Evolutionary conservation across 1,140 invertebrate species (phyloP), one percentile per base, ranked within the genome.

Genomic region (Bursaphelenchus mucronatus): DNA sequence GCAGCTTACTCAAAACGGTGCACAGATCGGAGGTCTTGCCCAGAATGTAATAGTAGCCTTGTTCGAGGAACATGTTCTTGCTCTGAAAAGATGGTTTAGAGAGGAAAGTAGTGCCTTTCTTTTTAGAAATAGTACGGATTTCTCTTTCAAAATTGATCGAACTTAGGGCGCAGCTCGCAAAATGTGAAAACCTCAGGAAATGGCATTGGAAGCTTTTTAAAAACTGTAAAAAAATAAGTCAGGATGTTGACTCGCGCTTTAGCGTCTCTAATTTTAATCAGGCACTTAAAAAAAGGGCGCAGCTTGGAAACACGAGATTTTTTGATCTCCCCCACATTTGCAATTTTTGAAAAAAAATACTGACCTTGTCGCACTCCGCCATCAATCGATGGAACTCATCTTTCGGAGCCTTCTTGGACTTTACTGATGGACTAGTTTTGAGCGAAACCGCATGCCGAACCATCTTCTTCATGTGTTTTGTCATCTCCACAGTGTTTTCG

Each of bases 401-500:
- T 21, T 40, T 40, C 55, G 1, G 39, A 47, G 58, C 8, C 47
- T 59, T 30, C 41, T 43, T 17, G 13, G 19, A 49, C n/a, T 11
- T 44, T 30, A 3, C 45, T 39, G 57, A 11, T 0, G 11, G 13
- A 13, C 13, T 17, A 7, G 1, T 43, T 15, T 43, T 59, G 7
- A 13, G 21, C 9, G 19, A 44, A 13, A 44, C n/a, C 1, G 57
- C 57, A 45, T 39, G 15, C 9, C 45, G 56, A 4, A 64, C 59
- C 21, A 64, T 61, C 11, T 51, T 46, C 44, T 56, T 40, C 61
- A 64, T 66, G 8, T 15, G 8, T 61, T 64, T 64, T 13, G 61
- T 44, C n/a, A 61, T 47, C 19, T 64, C 63, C 17, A 45, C 17
- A 9, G 63, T 61, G 51, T 30, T 45, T 8, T 64, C 40, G n/a